Conservation (phyloP, 2,797 vertebrate genomes). For the Channallabes apus region DNA sequence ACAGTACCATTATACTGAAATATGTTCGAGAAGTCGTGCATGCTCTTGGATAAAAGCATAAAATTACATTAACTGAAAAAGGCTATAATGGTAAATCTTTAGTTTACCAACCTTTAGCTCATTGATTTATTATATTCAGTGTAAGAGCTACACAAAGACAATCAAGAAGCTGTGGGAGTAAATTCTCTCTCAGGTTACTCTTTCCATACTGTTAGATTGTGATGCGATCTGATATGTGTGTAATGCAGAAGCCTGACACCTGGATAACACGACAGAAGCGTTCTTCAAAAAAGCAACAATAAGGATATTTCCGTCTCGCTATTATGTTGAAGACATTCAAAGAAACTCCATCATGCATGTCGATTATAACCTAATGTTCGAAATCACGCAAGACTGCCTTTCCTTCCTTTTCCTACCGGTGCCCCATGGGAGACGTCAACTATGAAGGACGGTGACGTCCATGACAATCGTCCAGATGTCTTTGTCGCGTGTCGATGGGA, state of each 20-base stretch:
- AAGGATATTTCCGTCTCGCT: slow-evolving; percentile 8
- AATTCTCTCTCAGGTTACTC: neutral
- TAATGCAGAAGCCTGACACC: neutral
- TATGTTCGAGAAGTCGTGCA: slow-evolving; percentile 74
- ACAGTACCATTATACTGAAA: slow-evolving; percentile 78
- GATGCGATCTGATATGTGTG: neutral
- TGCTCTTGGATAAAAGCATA: slow-evolving; percentile 72
- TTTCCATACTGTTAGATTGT: neutral
- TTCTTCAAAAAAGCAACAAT: neutral
- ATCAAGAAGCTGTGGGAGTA: neutral
- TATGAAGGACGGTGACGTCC: slow-evolving; percentile 77
- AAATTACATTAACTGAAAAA: slow-evolving; percentile 68
- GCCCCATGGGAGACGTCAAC: slow-evolving; percentile 76
- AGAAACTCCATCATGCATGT: slow-evolving; percentile 39
- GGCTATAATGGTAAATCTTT: slow-evolving; percentile 67
- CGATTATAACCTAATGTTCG: slow-evolving; percentile 38
- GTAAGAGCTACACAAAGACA: neutral
- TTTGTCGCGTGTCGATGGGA: slow-evolving; percentile 56
- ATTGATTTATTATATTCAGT: slow-evolving; percentile 4
- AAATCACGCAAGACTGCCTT: slow-evolving; percentile 58
- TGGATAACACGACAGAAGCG: neutral
- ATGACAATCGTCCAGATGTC: slow-evolving; percentile 85
- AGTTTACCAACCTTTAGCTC: slow-evolving; percentile 49
- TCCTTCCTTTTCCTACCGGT: slow-evolving; percentile 58
- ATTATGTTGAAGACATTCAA: slow-evolving; percentile 29